Percentiles rank a stretch among this genome's conserved stretches.
Conservation (phyloP, 2,797 vertebrate genomes). For the Acridotheres tristis region DNA sequence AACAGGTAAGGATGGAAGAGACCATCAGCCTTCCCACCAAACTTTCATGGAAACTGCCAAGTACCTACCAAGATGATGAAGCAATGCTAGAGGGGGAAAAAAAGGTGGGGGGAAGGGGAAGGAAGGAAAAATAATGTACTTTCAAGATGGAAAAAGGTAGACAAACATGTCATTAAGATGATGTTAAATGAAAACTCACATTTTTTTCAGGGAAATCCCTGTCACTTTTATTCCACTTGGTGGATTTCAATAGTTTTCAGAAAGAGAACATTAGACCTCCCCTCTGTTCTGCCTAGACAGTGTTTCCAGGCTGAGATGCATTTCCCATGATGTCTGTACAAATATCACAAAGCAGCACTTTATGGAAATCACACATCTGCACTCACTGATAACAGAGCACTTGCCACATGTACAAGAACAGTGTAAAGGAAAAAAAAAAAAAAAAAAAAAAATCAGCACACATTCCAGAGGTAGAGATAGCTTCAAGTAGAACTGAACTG, state of each 20-base stretch:
- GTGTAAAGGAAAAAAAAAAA: neutral
- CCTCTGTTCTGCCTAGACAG: neutral
- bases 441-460: neutral
- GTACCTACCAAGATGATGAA: neutral
- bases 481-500: neutral
- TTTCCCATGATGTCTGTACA: neutral
- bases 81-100: too few relatives aligned
- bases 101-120: rapidly evolving
- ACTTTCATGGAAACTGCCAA: neutral
- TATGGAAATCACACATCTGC: rapidly evolving
- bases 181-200: rapidly evolving
- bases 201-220: neutral
- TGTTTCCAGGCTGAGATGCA: neutral
- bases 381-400: neutral
- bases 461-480: neutral
- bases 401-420: neutral
- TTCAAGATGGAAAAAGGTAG: neutral
- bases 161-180: neutral
- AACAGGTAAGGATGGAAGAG: neutral
- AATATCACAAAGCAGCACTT: neutral
- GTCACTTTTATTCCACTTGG: neutral
- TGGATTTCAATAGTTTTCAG: neutral
- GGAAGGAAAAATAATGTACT: neutral
- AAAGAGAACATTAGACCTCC: neutral
- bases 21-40: neutral